Conservation (phyloP, 2,888 invertebrate species). For the Brachynemurus nebulosus region DNA sequence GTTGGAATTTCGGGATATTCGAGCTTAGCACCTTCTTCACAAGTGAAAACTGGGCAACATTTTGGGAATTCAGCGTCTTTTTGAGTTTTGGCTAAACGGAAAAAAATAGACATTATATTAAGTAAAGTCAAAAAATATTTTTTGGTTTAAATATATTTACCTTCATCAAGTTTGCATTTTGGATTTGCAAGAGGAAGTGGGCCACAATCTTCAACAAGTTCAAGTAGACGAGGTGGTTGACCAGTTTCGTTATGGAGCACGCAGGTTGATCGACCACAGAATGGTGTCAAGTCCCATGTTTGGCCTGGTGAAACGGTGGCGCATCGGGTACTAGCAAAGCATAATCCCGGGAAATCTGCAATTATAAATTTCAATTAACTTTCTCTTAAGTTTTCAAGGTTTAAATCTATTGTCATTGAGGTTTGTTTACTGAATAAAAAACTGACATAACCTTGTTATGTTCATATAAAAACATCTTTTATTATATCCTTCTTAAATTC, state of each 20-base stretch:
- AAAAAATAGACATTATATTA: too few species aligned
- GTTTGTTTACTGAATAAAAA: too few species aligned
- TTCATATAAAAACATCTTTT: too few species aligned
- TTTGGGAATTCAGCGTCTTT: conserved; percentile 77
- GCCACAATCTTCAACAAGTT: conserved; percentile 80
- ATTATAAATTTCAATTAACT: conserved; percentile 19
- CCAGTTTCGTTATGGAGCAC: conserved; percentile 66
- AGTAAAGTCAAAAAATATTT: conserved; percentile 4
- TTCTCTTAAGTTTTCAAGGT: too few species aligned
- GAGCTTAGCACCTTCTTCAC: conserved; percentile 70
- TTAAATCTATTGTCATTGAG: too few species aligned
- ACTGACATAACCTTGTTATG: too few species aligned
- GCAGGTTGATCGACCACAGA: conserved; percentile 85
- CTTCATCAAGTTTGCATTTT: conserved; percentile 69
- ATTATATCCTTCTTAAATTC: too few species aligned
- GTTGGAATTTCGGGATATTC: conserved; percentile 72
- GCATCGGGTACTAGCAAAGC: conserved; percentile 81
- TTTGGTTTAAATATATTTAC: conserved; percentile 21
- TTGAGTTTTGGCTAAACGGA: conserved; percentile 63
- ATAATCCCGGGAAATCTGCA: conserved; percentile 78
- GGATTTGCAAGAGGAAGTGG: conserved; percentile 76
- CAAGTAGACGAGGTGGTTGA: conserved; percentile 59
- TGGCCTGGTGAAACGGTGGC: conserved; percentile 76
- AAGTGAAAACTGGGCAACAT: conserved; percentile 75
- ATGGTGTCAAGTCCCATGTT: conserved; percentile 74